Evolutionary conservation across 2,888 invertebrate species (phyloP).

Genomic region (Acrocera orbiculus): DNA sequence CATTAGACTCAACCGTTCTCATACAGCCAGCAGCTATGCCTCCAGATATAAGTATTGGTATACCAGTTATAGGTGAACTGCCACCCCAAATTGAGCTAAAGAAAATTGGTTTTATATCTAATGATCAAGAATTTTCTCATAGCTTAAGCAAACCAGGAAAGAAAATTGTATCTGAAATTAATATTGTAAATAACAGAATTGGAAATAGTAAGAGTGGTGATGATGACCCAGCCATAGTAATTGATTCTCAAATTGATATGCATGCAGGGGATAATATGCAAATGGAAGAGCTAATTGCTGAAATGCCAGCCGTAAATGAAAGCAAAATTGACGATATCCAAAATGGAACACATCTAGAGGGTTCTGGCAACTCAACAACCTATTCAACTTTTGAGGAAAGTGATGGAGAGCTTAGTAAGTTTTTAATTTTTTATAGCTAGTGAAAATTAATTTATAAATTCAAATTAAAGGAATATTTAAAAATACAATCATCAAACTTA

Average conservation of each 20-base stretch:
- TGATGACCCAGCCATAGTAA: conserved; percentile 7
- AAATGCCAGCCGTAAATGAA: conserved; percentile 8
- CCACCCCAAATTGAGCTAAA: conserved; percentile 31
- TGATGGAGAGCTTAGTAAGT: conserved; percentile 16
- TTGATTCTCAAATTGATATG: conserved; percentile 11
- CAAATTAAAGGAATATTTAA: too few relatives aligned
- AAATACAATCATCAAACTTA: too few relatives aligned
- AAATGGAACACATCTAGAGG: conserved; percentile 12
- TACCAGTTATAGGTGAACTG: conserved; percentile 30
- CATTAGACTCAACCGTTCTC: conserved; percentile 22
- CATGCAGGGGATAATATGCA: conserved; percentile 23
- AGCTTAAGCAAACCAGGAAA: background rate
- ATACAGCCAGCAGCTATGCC: conserved; percentile 27
- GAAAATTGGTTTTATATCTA: conserved; percentile 29
- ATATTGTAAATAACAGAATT: background rate
- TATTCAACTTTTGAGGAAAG: conserved; percentile 21
- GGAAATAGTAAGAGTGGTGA: conserved; percentile 3
- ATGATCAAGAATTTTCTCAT: background rate
- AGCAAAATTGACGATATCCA: conserved; percentile 7
- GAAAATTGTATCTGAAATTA: background rate
- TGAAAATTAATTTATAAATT: too few relatives aligned
- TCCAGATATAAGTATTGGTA: conserved; percentile 29
- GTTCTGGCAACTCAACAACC: conserved; percentile 21
- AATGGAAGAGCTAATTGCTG: conserved; percentile 24
- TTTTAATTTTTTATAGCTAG: background rate